Evolutionary conservation across 2,113 vertebrate species (phyloP).

Genomic region (Thoracochromis brauschi): DNA sequence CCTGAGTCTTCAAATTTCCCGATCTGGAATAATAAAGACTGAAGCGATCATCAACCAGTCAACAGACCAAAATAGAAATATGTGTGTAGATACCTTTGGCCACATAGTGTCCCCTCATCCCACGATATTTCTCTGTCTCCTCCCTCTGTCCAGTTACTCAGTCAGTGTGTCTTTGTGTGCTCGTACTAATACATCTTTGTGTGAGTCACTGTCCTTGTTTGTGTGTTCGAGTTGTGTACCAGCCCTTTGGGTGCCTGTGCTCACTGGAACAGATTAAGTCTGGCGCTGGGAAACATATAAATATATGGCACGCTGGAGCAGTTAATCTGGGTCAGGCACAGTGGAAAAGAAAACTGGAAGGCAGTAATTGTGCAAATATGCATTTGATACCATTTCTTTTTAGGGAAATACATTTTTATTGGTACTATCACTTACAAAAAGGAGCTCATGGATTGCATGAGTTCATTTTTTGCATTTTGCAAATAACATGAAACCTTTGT

Average conservation of each 20-base stretch:
- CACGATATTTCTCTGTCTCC: neutral
- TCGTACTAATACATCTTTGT: neutral
- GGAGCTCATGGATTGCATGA: neutral
- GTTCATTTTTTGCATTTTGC: neutral
- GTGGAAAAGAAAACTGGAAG: neutral
- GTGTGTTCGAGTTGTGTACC: neutral
- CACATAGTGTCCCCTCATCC: neutral
- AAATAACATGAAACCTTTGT: neutral
- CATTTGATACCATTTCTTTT: neutral
- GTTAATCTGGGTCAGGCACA: slow-evolving; percentile 19
- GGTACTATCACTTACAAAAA: neutral
- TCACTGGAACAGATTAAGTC: slow-evolving; percentile 13
- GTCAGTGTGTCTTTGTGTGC: neutral
- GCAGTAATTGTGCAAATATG: neutral
- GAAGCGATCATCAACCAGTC: neutral
- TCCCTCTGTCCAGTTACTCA: neutral
- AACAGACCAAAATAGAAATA: neutral
- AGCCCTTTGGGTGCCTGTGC: neutral
- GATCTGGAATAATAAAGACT: neutral
- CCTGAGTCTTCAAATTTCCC: neutral
- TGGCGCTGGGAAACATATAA: neutral
- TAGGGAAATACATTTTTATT: neutral
- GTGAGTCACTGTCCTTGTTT: neutral
- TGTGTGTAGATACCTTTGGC: neutral
- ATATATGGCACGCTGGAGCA: neutral